phyloP scores from a whole-genome alignment of 2,888 invertebrate species.

The Pterostichus madidus region DNA sequence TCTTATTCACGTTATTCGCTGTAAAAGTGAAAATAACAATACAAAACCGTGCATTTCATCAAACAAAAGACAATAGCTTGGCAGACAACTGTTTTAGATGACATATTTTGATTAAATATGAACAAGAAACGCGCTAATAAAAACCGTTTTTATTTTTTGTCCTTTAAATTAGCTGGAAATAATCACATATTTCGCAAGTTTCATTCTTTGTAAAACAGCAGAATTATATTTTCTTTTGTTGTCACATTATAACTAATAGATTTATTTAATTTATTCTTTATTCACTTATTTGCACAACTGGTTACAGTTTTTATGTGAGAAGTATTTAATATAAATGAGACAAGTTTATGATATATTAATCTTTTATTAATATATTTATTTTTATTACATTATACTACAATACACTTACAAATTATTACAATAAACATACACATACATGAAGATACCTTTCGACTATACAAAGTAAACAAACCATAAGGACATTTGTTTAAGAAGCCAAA shows the following conservation, averaged over 20 bases:
- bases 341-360: too few relatives aligned
- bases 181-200: constrained; percentile 14
- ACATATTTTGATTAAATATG: constrained; percentile 37
- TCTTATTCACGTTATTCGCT: too few relatives aligned
- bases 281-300: too few relatives aligned
- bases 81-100: constrained; percentile 26
- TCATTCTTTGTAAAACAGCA: constrained; percentile 2
- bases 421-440: too few relatives aligned
- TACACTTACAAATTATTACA: too few relatives aligned
- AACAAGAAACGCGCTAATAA: constrained; percentile 21
- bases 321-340: too few relatives aligned
- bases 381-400: too few relatives aligned
- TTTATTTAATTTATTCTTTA: constrained; percentile 1
- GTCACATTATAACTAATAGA: neutral
- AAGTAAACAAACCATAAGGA: too few relatives aligned
- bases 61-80: constrained; percentile 33
- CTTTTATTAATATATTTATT: too few relatives aligned
- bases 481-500: too few relatives aligned
- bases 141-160: neutral
- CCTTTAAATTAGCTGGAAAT: constrained; percentile 37
- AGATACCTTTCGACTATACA: too few relatives aligned
- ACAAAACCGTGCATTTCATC: neutral
- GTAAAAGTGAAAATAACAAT: constrained; percentile 25
- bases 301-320: too few relatives aligned
- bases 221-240: constrained; percentile 1